These are phyloP conservation scores for Drosophila suboccidentalis DNA, from an alignment of 2,888 invertebrate species.

Conservation along the genomic window DNA sequence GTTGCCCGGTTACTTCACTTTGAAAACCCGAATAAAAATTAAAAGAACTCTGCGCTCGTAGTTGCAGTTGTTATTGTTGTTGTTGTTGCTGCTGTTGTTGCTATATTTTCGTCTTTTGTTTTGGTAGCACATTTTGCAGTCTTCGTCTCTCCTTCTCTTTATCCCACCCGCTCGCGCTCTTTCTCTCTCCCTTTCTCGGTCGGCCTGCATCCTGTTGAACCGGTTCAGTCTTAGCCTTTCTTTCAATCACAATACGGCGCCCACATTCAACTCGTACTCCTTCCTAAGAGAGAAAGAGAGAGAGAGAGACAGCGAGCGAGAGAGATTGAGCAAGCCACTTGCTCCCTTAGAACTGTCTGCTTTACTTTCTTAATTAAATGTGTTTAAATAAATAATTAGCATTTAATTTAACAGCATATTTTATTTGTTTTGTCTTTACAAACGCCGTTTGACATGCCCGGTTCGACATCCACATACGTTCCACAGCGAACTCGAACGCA, in stretches of 20 bases:
- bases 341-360: neutral
- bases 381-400: conserved; percentile 21
- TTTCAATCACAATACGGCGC: conserved; percentile 17
- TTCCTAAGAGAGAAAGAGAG: neutral
- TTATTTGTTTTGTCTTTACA: neutral
- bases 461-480: conserved; percentile 54
- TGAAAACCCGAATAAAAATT: conserved; percentile 48
- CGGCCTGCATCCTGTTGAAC: conserved; percentile 72
- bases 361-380: neutral
- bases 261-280: conserved; percentile 35
- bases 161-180: neutral
- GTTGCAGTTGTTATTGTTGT: conserved; percentile 3
- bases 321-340: neutral
- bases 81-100: conserved; percentile 24
- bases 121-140: conserved; percentile 57
- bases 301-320: neutral
- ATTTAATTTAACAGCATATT: neutral
- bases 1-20: conserved; percentile 72
- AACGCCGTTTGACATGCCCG: neutral
- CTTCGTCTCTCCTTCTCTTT: neutral
- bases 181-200: neutral
- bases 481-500: conserved; percentile 55
- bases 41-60: conserved; percentile 18
- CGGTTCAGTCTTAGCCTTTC: conserved; percentile 50
- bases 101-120: conserved; percentile 64